phyloP scores from a whole-genome alignment of 2,888 invertebrate species.

The Standfussiana lucernea region DNA sequence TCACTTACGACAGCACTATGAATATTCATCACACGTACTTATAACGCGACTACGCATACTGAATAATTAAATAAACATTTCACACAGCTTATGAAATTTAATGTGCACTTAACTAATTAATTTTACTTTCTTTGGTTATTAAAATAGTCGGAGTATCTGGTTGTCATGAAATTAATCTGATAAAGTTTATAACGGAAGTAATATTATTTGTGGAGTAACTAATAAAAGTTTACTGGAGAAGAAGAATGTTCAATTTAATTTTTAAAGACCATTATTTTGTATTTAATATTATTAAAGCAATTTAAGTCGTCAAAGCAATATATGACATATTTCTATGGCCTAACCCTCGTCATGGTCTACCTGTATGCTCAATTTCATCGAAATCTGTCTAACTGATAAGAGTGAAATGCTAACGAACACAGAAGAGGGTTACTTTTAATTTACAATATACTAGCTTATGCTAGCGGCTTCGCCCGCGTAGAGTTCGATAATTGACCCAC shows the following conservation, averaged over 20 bases:
- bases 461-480: too few relatives aligned
- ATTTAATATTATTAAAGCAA: background rate
- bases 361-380: background rate
- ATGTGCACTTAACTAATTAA: conserved; percentile 17
- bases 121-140: conserved; percentile 38
- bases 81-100: conserved; percentile 35
- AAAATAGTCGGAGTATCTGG: conserved; percentile 28
- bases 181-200: conserved; percentile 3
- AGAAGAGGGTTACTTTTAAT: background rate
- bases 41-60: conserved; percentile 31
- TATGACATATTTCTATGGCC: background rate
- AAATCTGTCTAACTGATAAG: background rate
- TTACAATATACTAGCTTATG: background rate
- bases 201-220: background rate
- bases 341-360: background rate
- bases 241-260: background rate
- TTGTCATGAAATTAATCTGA: conserved; percentile 12
- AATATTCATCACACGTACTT: conserved; percentile 46
- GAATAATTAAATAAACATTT: conserved; percentile 39
- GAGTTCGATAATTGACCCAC: too few relatives aligned
- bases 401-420: too few relatives aligned
- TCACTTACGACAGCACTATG: conserved; percentile 26
- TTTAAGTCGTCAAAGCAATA: background rate
- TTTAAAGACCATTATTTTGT: background rate
- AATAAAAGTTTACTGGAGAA: background rate